Percentiles rank a stretch among this genome's conserved stretches.
Evolutionary conservation across 2,888 invertebrate species (phyloP).

Genomic region (Melanostoma mellinum): DNA sequence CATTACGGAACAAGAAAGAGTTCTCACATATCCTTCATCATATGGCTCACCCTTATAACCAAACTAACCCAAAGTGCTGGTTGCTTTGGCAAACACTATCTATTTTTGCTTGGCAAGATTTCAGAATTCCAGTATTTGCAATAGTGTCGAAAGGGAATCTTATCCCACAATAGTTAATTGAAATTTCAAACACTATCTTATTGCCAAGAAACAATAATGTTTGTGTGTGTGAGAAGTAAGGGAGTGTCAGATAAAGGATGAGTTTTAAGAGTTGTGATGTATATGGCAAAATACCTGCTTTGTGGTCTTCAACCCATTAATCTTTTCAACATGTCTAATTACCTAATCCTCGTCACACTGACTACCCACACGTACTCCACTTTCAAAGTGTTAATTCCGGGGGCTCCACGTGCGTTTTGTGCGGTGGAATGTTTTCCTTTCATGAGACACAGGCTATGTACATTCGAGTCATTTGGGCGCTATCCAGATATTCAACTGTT

Average conservation of each 20-base stretch:
- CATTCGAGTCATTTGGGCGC: conserved; percentile 30
- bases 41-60: neutral
- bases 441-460: neutral
- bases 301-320: conserved; percentile 62
- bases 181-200: conserved; percentile 60
- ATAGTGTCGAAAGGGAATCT: conserved; percentile 23
- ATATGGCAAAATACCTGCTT: conserved; percentile 16
- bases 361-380: conserved; percentile 29
- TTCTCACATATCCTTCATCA: neutral
- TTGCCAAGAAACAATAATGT: conserved; percentile 1
- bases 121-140: conserved; percentile 38
- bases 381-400: conserved; percentile 50
- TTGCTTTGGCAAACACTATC: conserved; percentile 52
- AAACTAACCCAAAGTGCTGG: conserved; percentile 46
- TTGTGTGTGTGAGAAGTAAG: neutral
- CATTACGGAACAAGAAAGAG: conserved; percentile 33
- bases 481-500: conserved; percentile 48
- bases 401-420: neutral
- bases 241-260: neutral
- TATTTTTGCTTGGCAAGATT: conserved; percentile 16
- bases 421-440: conserved; percentile 10
- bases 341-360: conserved; percentile 46
- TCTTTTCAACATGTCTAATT: conserved; percentile 69
- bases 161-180: conserved; percentile 56
- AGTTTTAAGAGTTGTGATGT: neutral